Conservation (phyloP, 2,888 invertebrate genomes). For the Aplocera efformata region DNA sequence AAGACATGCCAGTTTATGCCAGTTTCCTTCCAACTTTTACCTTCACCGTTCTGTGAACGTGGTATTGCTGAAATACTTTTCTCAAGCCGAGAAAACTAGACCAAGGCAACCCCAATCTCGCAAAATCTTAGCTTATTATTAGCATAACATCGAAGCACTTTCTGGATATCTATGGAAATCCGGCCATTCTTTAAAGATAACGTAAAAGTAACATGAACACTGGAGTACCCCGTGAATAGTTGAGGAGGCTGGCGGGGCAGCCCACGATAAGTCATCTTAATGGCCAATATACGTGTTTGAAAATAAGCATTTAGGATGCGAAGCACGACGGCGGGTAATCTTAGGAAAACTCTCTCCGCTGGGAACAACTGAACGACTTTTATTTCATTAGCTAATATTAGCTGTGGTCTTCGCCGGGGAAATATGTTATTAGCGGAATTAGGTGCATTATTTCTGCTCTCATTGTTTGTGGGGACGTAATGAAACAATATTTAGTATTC, state of each 20-base stretch:
- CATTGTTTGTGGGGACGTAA: constrained; percentile 2
- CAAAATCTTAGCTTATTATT: too few relatives aligned
- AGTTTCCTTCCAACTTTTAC: too few relatives aligned
- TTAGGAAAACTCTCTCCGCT: constrained; percentile 21
- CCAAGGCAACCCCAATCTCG: too few relatives aligned
- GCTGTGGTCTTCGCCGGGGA: constrained; percentile 1
- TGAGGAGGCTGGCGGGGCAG: constrained; percentile 13
- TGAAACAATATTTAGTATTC: not conserved
- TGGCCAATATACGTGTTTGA: constrained; percentile 25
- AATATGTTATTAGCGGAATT: constrained; percentile 11
- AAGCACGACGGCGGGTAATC: constrained; percentile 24
- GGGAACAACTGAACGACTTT: constrained; percentile 19
- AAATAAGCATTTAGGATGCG: constrained; percentile 22
- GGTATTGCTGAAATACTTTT: too few relatives aligned
- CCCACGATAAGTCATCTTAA: constrained; percentile 25
- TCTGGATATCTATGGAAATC: not conserved
- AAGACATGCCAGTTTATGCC: too few relatives aligned
- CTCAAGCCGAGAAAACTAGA: too few relatives aligned
- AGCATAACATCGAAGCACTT: not conserved
- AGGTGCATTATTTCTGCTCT: constrained; percentile 1
- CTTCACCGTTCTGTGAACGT: too few relatives aligned
- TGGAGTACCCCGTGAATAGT: constrained; percentile 25
- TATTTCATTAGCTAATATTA: constrained; percentile 16
- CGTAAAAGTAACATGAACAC: constrained; percentile 16
- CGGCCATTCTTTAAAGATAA: not conserved